phyloP scores from a whole-genome alignment of 2,888 invertebrate species.

The Auanema freiburgensis region DNA sequence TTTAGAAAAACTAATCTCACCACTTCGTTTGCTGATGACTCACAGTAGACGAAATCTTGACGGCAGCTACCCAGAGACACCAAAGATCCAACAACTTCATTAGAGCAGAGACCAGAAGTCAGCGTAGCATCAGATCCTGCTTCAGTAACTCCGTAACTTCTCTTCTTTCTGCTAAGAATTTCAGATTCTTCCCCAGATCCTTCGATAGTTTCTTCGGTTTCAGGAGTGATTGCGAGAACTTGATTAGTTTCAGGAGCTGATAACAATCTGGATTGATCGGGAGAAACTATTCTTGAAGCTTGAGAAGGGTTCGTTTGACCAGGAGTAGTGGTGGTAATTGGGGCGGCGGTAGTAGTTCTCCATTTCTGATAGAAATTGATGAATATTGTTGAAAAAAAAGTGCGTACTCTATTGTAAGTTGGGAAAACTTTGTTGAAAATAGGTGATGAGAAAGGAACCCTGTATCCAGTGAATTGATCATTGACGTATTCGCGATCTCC shows the following conservation, averaged over 20 bases:
- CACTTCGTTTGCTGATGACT: constrained; percentile 25
- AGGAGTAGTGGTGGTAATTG: too few relatives aligned
- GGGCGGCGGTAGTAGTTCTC: too few relatives aligned
- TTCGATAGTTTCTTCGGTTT: background rate
- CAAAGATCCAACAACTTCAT: constrained; percentile 18
- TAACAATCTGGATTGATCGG: background rate
- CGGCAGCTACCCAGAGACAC: constrained; percentile 39
- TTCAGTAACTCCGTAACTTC: constrained; percentile 4
- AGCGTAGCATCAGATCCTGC: background rate
- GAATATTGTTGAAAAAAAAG: too few relatives aligned
- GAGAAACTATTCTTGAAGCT: too few relatives aligned
- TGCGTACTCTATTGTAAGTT: background rate
- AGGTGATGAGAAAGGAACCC: background rate
- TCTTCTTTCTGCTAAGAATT: constrained; percentile 8
- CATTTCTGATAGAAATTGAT: too few relatives aligned
- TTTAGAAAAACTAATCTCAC: constrained; percentile 14
- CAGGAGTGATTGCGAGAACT: background rate
- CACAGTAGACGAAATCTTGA: constrained; percentile 41
- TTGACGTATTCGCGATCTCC: background rate
- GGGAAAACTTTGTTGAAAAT: background rate
- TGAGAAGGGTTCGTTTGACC: too few relatives aligned
- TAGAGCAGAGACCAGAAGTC: constrained; percentile 15
- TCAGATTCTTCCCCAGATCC: background rate
- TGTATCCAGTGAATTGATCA: background rate
- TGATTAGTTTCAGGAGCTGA: background rate